A percentile compares a stretch with the other conserved stretches of the same genome.
phyloP scores from a whole-genome alignment of 2,797 vertebrate genomes.

The Poeciliopsis gracilis region DNA sequence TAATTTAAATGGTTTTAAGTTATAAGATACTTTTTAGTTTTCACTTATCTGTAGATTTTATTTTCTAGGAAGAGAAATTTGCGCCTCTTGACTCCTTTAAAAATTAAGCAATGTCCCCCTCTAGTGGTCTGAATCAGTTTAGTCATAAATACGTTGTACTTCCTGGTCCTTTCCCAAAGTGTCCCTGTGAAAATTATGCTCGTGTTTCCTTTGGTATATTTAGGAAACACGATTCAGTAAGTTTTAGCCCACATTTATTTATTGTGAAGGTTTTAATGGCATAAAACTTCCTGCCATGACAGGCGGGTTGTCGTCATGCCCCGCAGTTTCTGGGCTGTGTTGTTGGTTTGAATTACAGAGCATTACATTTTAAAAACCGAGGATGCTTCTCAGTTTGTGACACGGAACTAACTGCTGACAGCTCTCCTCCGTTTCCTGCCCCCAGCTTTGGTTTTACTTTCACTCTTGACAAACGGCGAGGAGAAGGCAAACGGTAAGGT shows the following conservation, averaged over 20 bases:
- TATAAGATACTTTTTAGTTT: no score
- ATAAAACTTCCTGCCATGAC: no score
- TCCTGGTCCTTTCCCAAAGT: neutral
- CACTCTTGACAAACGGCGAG: constrained; percentile 25
- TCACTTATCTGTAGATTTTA: no score
- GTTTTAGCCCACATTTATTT: neutral
- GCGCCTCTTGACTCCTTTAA: neutral
- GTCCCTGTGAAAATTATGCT: neutral
- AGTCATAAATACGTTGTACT: neutral
- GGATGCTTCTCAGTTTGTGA: neutral
- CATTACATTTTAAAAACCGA: neutral
- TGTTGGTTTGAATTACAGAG: neutral
- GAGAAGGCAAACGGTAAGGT: constrained; percentile 27
- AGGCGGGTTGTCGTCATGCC: no score
- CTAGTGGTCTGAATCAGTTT: neutral
- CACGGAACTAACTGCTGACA: neutral
- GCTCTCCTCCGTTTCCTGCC: constrained; percentile 35
- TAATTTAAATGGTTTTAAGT: no score
- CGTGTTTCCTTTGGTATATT: neutral
- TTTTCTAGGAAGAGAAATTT: no score
- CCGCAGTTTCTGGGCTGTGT: neutral
- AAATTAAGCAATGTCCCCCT: neutral
- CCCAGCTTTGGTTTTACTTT: constrained; percentile 71
- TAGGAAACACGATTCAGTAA: neutral
- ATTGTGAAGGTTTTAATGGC: neutral